Evolutionary conservation across 2,113 vertebrate species (phyloP), one percentile per base, ranked within the genome.

Genomic region (Plestiodon gilberti): DNA sequence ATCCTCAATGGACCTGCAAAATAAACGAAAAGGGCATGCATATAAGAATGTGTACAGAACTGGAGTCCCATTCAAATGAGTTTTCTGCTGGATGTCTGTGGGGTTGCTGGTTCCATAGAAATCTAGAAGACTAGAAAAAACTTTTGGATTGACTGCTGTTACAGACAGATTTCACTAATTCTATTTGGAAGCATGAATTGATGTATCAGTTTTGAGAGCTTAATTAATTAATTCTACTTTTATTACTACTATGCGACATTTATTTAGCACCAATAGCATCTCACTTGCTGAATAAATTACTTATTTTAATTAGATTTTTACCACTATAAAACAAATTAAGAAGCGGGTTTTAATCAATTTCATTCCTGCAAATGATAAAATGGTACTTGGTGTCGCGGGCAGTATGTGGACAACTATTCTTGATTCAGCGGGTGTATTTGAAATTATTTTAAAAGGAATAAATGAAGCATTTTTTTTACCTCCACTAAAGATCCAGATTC

Each of bases 181-280:
- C 28, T 81, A 3, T n/a, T 67, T 67, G 28, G 64, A 65, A 81
- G 61, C 62, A 30, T 48, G 64, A 43, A 14, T 30, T 84, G 74
- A 33, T 77, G 52, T 64, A 77, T 52, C 65, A 43, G 62, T 77
- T 77, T 77, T 67, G 83, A 84, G 67, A 52, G 43, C 74, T 83
- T 43, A 83, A 83, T 62, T 40, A 83, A 83, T 62, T 67, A 8
- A 52, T 67, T 76, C 30, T 67, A 55, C 61, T 73, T 40, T 73
- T 73, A 73, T 40, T 11, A 73, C 38, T 55, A 77, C 65, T 65
- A 25, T 25, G 30, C 79, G n/a, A 65, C 30, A 64, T 38, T 55
- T 69, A 67, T 81, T 81, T 81, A 84, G 23, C 25, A 48, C 79
- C 62, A 81, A 67, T 23, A 84, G 33, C 15, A 67, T 84, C 30